Evolutionary conservation across 2,113 vertebrate genomes (phyloP).

Genomic region (Pelecanus crispus): DNA sequence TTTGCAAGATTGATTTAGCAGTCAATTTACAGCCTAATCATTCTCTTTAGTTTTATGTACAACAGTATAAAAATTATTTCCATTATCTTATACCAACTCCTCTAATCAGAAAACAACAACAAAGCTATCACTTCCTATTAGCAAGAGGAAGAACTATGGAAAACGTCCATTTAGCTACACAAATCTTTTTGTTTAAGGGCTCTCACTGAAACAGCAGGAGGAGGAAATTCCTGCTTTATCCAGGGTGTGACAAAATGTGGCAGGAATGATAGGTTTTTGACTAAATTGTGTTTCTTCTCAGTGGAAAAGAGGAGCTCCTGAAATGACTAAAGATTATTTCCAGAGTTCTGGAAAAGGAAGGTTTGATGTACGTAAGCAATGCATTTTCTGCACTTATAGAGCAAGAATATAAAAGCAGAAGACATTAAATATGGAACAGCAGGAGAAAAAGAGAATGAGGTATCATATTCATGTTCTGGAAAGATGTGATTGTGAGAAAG

Average conservation of each 20-base stretch:
- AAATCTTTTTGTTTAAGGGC: background rate
- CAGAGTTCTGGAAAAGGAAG: background rate
- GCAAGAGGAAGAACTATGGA: background rate
- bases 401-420: background rate
- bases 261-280: background rate
- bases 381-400: background rate
- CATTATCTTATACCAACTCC: background rate
- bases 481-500: background rate
- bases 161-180: background rate
- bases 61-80: background rate
- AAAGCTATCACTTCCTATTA: background rate
- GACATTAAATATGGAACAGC: background rate
- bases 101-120: background rate
- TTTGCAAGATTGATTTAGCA: background rate
- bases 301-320: background rate
- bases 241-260: background rate
- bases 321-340: background rate
- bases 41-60: background rate
- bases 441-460: background rate
- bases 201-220: background rate
- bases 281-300: background rate
- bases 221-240: background rate
- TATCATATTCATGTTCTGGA: background rate
- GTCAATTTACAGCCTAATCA: background rate
- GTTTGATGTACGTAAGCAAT: background rate